A percentile compares a stretch with the other conserved stretches of the same genome.
Evolutionary conservation across 2,797 vertebrate species (phyloP).

Genomic region (Cynodonichthys magdalenae): DNA sequence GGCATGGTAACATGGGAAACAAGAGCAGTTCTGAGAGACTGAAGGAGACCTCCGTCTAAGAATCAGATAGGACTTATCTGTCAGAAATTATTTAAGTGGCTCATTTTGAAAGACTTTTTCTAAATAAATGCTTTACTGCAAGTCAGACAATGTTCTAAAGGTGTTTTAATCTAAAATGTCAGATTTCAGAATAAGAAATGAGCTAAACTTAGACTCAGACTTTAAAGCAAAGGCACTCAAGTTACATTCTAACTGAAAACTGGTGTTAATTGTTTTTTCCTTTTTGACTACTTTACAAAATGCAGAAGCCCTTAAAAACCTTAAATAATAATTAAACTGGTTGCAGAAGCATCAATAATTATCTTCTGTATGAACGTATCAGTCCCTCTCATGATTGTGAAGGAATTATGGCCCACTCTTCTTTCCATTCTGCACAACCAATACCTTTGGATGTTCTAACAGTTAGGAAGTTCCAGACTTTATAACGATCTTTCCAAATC

Average conservation of each 20-base stretch:
- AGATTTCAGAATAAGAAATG: neutral
- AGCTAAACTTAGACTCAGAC: neutral
- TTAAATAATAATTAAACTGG: too few relatives aligned
- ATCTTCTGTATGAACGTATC: neutral
- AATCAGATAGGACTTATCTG: slow-evolving; percentile 75
- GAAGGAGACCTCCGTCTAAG: slow-evolving; percentile 65
- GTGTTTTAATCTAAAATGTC: slow-evolving; percentile 1
- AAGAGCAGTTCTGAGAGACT: slow-evolving; percentile 19
- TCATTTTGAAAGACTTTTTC: slow-evolving; percentile 52
- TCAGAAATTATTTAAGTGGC: slow-evolving; percentile 59
- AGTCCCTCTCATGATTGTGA: neutral
- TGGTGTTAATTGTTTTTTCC: too few relatives aligned
- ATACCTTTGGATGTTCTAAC: too few relatives aligned
- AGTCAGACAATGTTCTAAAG: slow-evolving; percentile 10
- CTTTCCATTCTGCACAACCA: too few relatives aligned
- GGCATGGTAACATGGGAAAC: slow-evolving; percentile 49
- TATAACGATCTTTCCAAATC: too few relatives aligned
- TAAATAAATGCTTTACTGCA: slow-evolving; percentile 53
- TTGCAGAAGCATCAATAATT: neutral
- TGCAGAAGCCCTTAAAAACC: too few relatives aligned
- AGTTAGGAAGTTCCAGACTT: too few relatives aligned
- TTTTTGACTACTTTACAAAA: too few relatives aligned
- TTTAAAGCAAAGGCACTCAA: neutral
- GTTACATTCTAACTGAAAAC: neutral
- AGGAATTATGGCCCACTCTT: neutral